Base-by-base conservation (phyloP, 2,113 vertebrate genomes). In the Irena cyanogastra region DNA sequence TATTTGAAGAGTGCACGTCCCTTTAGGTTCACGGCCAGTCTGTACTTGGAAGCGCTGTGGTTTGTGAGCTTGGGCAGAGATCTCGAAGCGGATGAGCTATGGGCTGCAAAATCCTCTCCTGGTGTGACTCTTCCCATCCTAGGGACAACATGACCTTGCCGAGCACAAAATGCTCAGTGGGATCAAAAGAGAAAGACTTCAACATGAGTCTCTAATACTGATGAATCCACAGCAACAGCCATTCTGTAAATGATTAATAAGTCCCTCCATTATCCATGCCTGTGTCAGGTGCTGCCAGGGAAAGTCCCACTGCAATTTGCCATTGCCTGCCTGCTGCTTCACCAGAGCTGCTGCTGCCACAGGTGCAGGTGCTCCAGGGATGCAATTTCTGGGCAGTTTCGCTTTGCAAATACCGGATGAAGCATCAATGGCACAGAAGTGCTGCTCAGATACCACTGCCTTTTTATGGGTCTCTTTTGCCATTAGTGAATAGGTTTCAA, bases 191-290 rank as follows among this genome's bases (percentile, higher is more conserved):
- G 63, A 75, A 90, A 45, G 45, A 22, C 52, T 78, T 83, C 61
- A 56, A 26, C 6, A 0, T 4, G 37, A 92, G 16, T 45, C n/a
- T 87, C 21, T 44, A 19, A 37, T 31, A 39, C 23, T 20, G 10
- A 71, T 12, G 22, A 85, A 83, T 91, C 69, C 68, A 37, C 57
- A 45, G 74, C 71, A 95, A 47, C 64, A 75, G 89, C 80, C 65
- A 33, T 69, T 72, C 76, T 77, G 81, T 95, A 91, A 95, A 95
- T 94, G 86, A 95, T 96, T 96, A 66, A 96, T 92, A 77, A 92
- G 54, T 22, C 13, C 53, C 42, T 94, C 83, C 77, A 85, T 95
- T 94, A 95, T 92, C 94, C 78, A 85, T 94, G 80, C 45, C 52
- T 5, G 26, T 71, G 83, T 78, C 92, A 77, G 90, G 88, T 79